A percentile compares a stretch with the other conserved stretches of the same genome.
Evolutionary conservation across 2,888 invertebrate species (phyloP).

Genomic region (Drosophila nr. medialis): DNA sequence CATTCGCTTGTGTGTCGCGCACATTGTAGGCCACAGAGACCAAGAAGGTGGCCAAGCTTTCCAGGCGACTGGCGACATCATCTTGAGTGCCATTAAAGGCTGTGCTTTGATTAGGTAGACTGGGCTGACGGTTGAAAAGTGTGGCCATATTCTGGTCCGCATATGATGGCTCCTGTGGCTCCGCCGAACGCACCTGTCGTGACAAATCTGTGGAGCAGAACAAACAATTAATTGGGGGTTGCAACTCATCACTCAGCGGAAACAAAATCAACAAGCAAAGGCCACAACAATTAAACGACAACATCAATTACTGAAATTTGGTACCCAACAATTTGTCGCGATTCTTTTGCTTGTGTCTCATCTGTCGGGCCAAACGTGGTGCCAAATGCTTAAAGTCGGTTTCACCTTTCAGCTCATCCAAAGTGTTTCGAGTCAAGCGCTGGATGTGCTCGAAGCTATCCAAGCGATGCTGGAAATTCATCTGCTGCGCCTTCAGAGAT

Average conservation of each 20-base stretch:
- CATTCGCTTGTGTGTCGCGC: constrained; percentile 49
- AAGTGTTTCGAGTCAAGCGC: constrained; percentile 79
- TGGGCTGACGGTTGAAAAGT: constrained; percentile 19
- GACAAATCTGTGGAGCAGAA: constrained; percentile 47
- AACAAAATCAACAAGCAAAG: constrained; percentile 24
- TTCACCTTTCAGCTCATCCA: constrained; percentile 84
- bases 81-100: constrained; percentile 2
- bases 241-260: not conserved
- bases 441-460: constrained; percentile 85
- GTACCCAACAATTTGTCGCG: constrained; percentile 57
- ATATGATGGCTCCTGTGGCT: constrained; percentile 5
- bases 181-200: constrained; percentile 35
- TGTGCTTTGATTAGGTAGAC: not conserved
- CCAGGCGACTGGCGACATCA: constrained; percentile 56
- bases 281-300: constrained; percentile 26
- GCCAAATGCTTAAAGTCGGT: constrained; percentile 59
- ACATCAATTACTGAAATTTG: constrained; percentile 4
- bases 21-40: constrained; percentile 71
- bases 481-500: constrained; percentile 83
- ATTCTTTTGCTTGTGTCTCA: constrained; percentile 52
- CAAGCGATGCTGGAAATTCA: constrained; percentile 83
- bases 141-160: not conserved
- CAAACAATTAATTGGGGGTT: not conserved
- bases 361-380: constrained; percentile 42
- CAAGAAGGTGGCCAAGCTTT: constrained; percentile 77